Conservation (phyloP, 37 sponge, comb jelly and placozoan genomes). For the Hexactinellida sp. region DNA sequence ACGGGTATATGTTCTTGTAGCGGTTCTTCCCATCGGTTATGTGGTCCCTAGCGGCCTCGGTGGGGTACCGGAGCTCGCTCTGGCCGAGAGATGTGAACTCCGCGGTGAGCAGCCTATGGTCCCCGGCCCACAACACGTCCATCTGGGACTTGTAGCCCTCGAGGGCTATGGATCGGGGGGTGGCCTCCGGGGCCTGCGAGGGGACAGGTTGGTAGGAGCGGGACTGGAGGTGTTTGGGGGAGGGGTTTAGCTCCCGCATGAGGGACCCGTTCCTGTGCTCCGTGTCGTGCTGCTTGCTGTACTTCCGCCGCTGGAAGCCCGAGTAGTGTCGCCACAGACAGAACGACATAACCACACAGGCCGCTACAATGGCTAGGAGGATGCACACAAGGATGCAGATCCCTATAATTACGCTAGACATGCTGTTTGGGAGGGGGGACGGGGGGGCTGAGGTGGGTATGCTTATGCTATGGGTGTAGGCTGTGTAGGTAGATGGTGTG, state of each 20-base stretch:
- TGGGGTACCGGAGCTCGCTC: conserved; percentile 1
- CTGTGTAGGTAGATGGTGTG: background rate
- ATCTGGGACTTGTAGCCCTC: background rate
- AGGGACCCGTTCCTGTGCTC: background rate
- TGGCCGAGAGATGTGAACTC: background rate
- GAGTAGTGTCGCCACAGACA: background rate
- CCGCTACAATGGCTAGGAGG: background rate
- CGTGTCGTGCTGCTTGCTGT: background rate
- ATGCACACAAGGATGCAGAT: background rate
- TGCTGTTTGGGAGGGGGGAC: background rate
- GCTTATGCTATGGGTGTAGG: background rate
- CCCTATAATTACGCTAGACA: background rate
- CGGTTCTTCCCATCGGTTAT: background rate
- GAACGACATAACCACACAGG: background rate
- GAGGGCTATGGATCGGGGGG: background rate
- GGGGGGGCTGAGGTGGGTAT: background rate
- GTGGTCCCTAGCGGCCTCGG: background rate
- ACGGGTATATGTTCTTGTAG: conserved; percentile 7
- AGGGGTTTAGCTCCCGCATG: background rate
- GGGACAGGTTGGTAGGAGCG: background rate
- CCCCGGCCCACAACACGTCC: background rate
- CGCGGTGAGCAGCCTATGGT: background rate
- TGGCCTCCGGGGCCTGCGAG: background rate
- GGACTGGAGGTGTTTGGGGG: background rate
- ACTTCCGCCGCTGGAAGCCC: background rate